A percentile compares a stretch with the other conserved stretches of the same genome.
Conservation (phyloP, 1,140 invertebrate genomes). For the Melanaphis sacchari region DNA sequence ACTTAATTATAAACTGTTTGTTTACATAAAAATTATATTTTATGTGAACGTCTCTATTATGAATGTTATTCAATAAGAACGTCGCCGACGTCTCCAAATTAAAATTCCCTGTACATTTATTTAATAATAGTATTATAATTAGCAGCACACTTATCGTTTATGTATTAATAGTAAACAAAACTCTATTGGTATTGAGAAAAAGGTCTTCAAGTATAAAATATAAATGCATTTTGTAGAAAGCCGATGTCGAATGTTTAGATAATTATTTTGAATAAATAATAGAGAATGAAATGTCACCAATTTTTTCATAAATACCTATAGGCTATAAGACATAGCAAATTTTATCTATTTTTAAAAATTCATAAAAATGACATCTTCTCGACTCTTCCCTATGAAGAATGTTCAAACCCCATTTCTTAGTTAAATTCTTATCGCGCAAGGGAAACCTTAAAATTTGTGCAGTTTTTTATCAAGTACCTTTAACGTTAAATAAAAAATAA, state of each 20-base stretch:
- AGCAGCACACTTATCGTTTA: background rate
- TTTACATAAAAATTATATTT: background rate
- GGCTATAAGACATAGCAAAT: too few relatives aligned
- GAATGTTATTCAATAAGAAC: background rate
- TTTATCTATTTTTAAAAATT: background rate
- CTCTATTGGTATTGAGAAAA: background rate
- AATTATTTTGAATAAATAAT: too few relatives aligned
- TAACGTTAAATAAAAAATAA: background rate
- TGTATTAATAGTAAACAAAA: background rate
- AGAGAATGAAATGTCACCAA: background rate
- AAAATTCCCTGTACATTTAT: background rate
- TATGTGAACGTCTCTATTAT: background rate
- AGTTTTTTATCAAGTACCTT: background rate
- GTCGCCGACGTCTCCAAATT: background rate
- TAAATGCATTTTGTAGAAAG: background rate
- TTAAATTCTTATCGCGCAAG: background rate
- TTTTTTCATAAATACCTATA: too few relatives aligned
- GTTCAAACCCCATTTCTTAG: background rate
- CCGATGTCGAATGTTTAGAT: background rate
- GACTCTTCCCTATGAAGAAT: background rate
- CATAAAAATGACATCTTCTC: background rate
- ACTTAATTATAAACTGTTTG: background rate
- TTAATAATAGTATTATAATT: background rate
- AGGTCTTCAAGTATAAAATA: background rate
- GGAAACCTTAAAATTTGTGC: background rate